Evolutionary conservation across 2,113 vertebrate genomes (phyloP), one percentile per base, ranked within the genome.

Genomic region (Prolemur simus): DNA sequence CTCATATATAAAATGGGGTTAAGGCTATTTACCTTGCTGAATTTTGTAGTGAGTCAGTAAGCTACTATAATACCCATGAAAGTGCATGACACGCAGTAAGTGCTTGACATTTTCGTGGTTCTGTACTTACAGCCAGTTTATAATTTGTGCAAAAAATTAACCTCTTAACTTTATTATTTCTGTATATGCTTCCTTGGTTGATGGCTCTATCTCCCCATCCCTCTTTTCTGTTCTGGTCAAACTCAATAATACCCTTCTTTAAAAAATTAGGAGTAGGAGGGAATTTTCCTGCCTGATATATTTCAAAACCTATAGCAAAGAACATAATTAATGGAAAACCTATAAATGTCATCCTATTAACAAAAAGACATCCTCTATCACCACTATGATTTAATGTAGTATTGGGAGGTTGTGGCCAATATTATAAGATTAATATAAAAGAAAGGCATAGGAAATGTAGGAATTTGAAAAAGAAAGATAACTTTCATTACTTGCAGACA

Each of bases 321-420:
- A 77, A 77, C 58, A 78, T 56, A 89, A 93, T 87, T 73, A 86
- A 86, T 69, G 52, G 52, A 68, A 83, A 93, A 87, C 83, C 32
- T 89, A 78, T 71, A 96, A 29, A 71, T 93, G 49, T 7, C 58
- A 52, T 89, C 34, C 32, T 9, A 63, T 29, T 93, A 52, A 78
- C 42, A 23, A 77, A 54, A 91, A 66, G 54, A 4, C n/a, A 87
- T 42, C 10, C 69, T 85, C 49, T 78, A 32, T 52, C 69, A 60
- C 47, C 86, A 52, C 85, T 52, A 42, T 80, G 34, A 73, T 52
- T 73, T 78, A 63, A 45, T 60, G 37, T 45, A 60, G 11, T 77
- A 45, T 56, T 95, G n/a, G 37, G 42, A 84, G 42, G 12, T 47
- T 84, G 37, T 66, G 11, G 18, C 56, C 37, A 82, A 20, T 92